Evolutionary conservation across 2,888 invertebrate genomes (phyloP), one percentile per base, ranked within the genome.

Genomic region (Chrysolina haemoptera): DNA sequence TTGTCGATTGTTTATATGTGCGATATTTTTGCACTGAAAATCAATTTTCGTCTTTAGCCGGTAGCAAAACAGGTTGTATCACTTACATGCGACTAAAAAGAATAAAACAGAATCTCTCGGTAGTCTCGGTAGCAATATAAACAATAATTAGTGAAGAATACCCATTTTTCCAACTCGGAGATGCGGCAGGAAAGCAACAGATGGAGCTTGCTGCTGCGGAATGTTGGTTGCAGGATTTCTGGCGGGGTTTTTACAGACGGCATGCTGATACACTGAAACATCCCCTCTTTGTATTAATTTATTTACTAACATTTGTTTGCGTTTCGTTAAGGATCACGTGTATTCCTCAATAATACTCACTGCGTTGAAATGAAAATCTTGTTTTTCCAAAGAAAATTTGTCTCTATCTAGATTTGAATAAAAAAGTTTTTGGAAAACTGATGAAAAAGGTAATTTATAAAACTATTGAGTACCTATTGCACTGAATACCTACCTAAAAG

Each of bases 61-160:
- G 81, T 81, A 82, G 85, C 83, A 83, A 84, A 87, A 87, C 87
- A 83, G 87, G 87, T 87, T 87, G 85, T 83, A 82, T 83, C 84
- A 82, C 84, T 84, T 84, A 80, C 78, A 83, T 81, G 82, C 81
- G 82, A 80, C 81, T 74, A 80, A 80, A 81, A 83, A 82, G 81
- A 83, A 82, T 81, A 79, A 83, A 82, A 84, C 78, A 80, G 82
- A 82, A 82, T 80, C 80, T 78, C 78, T 81, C 78, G 79, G 78
- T 80, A 77, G 80, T 78, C 78, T 81, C 78, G 79, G 78, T 80
- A 77, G 80, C 81, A 81, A 77, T 80, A 83, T 84, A 84, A 85
- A 84, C 84, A 85, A 83, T 85, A 85, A 85, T 85, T 85, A 85
- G 82, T 80, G 82, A 83, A 82, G 73, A 72, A 71, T 66, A 68